Evolutionary conservation across 2,797 vertebrate species (phyloP).

Genomic region (Pantherophis vulpinus): DNA sequence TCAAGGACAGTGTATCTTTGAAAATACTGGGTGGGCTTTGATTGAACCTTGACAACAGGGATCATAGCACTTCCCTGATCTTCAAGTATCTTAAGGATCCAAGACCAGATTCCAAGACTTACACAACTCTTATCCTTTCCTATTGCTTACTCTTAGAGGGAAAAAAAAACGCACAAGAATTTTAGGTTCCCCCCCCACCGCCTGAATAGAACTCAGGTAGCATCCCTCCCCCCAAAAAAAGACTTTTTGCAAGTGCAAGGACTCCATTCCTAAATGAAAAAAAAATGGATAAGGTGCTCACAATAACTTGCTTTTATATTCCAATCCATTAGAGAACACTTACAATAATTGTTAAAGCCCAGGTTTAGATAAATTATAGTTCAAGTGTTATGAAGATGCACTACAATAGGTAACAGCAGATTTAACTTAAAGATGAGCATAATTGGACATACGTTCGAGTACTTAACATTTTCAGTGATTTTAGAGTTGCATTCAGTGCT

Average conservation of each 20-base stretch:
- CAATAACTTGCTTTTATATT: slow-evolving; percentile 54
- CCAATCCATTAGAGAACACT: slow-evolving; percentile 56
- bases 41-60: background rate
- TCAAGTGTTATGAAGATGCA: slow-evolving; percentile 56
- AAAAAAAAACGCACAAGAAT: background rate
- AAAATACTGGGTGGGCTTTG: background rate
- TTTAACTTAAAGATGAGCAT: slow-evolving; percentile 59
- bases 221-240: background rate
- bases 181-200: slow-evolving; percentile 1
- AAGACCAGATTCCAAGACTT: background rate
- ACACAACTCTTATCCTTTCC: background rate
- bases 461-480: slow-evolving; percentile 48
- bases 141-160: background rate
- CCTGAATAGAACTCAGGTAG: background rate
- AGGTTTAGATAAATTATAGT: slow-evolving; percentile 58
- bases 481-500: background rate
- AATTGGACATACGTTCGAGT: slow-evolving; percentile 60
- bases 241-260: slow-evolving; percentile 33
- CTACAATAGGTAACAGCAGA: slow-evolving; percentile 58
- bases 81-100: background rate
- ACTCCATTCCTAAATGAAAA: slow-evolving; percentile 31
- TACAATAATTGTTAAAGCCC: slow-evolving; percentile 59
- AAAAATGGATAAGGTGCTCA: slow-evolving; percentile 23
- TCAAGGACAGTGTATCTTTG: background rate
- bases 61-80: background rate